Conservation (phyloP, 2,797 vertebrate genomes). For the Amazona finschi region DNA sequence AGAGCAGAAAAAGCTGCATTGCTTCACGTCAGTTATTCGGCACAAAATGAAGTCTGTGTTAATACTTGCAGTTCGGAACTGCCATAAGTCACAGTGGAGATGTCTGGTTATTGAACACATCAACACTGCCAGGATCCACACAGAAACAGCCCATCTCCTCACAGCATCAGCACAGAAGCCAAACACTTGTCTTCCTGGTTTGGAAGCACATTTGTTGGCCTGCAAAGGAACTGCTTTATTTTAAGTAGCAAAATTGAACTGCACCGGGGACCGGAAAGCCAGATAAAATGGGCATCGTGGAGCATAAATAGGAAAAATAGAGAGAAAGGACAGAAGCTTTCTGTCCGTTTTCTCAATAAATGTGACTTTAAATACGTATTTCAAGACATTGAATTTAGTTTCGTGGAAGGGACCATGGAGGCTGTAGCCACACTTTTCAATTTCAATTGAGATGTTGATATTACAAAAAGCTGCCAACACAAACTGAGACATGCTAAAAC, state of each 20-base stretch:
- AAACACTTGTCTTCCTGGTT: not conserved
- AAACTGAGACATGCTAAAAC: not conserved
- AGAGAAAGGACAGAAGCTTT: not conserved
- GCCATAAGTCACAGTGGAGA: not conserved
- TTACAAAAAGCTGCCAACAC: not conserved
- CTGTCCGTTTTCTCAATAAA: not conserved
- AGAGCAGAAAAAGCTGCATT: not conserved
- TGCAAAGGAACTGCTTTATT: not conserved
- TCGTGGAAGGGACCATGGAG: not conserved
- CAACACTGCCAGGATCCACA: not conserved
- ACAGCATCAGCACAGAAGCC: not conserved
- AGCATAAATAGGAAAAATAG: not conserved
- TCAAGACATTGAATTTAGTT: not conserved
- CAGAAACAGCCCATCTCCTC: not conserved
- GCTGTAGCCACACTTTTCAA: not conserved
- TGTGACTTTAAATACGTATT: not conserved
- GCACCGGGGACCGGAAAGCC: not conserved
- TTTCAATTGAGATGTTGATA: not conserved
- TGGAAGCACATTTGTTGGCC: not conserved
- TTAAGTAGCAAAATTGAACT: not conserved
- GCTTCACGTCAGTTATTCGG: rapidly evolving
- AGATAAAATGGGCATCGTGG: not conserved
- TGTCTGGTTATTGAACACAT: not conserved
- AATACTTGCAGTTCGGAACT: not conserved
- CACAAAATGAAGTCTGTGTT: not conserved